Evolutionary conservation across 2,797 vertebrate species (phyloP), one percentile per base, ranked within the genome.

Genomic region (Malacoctenus gilli): DNA sequence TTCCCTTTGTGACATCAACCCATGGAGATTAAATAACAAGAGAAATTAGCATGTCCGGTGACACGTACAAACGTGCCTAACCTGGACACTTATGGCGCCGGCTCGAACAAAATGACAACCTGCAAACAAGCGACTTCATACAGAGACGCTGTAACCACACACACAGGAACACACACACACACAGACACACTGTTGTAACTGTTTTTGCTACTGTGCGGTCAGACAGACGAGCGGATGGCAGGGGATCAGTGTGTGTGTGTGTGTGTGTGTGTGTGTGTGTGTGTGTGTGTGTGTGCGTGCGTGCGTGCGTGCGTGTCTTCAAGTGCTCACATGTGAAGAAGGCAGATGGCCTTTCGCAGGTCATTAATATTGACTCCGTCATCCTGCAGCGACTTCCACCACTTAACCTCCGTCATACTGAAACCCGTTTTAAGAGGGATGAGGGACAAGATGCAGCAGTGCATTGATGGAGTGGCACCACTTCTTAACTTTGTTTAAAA

Each of bases 351-450:
- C 47, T 75, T 66, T 62, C 76, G 65, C 32, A 22, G 73, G 67
- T 67, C 73, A 65, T 85, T 64, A 81, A 75, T 54, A 64, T 30
- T 5, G 25, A 42, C 59, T 31, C 23, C 63, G 67, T 30, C 42
- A 2, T 48, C 64, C 75, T 43, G 49, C 44, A n/a, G 48, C 59
- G 54, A 70, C 70, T 61, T 61, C 55, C 10, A 23, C 40, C 51
- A 48, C 75, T 74, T 53, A 19, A 69, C 68, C 67, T 30, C 39
- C 32, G 8, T 57, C 59, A 51, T 28, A 47, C 38, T 28, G 3
- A 52, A 61, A 46, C 39, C 53, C 25, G 55, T 3, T 42, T 18
- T 4, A 15, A 59, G 58, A 57, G 44, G 8, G 25, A 66, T 25
- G 62, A 32, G 28, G 23, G 7, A 30, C n/a, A n/a, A n/a, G n/a